Conservation (phyloP, 2,797 vertebrate genomes). For the Myotis pilosus region DNA sequence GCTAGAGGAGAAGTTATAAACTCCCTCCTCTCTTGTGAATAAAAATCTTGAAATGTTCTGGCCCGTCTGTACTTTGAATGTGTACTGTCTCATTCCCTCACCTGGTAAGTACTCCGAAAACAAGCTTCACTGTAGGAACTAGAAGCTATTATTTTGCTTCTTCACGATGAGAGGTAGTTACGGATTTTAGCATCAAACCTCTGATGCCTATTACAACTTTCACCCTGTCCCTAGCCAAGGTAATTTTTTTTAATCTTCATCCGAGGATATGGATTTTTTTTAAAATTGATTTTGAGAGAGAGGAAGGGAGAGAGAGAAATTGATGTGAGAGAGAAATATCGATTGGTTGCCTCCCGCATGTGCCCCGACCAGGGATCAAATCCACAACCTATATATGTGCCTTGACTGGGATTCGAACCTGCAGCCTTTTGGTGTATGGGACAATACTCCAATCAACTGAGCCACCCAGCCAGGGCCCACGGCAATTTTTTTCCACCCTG, state of each 20-base stretch:
- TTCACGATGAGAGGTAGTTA: not conserved
- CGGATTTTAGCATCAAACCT: not conserved
- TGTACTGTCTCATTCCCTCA: not conserved
- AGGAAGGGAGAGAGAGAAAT: not conserved
- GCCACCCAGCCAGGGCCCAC: not conserved
- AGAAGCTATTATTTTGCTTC: slow-evolving; percentile 7
- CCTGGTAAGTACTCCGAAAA: not conserved
- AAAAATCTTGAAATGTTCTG: not conserved
- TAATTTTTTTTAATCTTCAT: not conserved
- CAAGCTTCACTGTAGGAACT: not conserved
- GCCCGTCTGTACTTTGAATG: not conserved
- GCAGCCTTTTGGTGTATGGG: not conserved
- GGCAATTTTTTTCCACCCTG: not conserved
- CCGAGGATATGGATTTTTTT: not conserved
- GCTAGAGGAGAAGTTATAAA: not conserved
- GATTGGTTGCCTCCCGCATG: not conserved
- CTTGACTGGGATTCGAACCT: not conserved
- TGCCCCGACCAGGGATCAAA: not conserved
- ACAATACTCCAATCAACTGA: not conserved
- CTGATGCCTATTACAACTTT: slow-evolving; percentile 17
- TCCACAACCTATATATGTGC: not conserved
- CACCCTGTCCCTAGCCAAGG: not conserved
- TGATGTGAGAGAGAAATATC: not conserved
- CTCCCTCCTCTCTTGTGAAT: not conserved
- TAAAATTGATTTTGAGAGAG: not conserved